A percentile compares a stretch with the other conserved stretches of the same genome.
These are phyloP conservation scores for Apis dorsata DNA, from an alignment of 1,140 invertebrate genomes.

Conservation along the genomic window DNA sequence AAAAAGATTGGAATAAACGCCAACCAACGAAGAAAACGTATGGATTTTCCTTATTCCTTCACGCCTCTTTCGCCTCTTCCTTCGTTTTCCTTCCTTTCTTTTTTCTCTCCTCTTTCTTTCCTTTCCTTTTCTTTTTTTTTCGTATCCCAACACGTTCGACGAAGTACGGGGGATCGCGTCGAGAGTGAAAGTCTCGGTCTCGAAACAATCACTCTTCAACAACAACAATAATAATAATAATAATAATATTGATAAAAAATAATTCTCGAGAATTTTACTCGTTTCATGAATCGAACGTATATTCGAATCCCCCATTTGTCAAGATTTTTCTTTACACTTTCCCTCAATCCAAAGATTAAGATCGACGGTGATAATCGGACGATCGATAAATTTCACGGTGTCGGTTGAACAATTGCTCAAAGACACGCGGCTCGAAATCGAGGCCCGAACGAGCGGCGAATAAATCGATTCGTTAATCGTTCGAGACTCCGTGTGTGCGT, in stretches of 20 bases:
- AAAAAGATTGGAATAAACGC: slow-evolving; percentile 34
- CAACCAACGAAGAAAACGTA: neutral
- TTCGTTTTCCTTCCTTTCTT: neutral
- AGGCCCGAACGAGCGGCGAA: neutral
- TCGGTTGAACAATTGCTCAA: slow-evolving; percentile 15
- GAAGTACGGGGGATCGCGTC: too few species aligned
- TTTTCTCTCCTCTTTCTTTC: too few species aligned
- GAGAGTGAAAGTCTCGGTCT: neutral
- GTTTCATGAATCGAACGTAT: too few species aligned
- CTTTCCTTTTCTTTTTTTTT: too few species aligned
- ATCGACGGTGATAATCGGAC: neutral
- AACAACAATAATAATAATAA: too few species aligned
- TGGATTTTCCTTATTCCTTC: neutral
- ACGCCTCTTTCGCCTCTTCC: neutral
- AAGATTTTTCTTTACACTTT: too few species aligned
- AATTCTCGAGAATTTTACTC: too few species aligned
- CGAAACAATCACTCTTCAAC: too few species aligned
- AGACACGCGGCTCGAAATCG: neutral
- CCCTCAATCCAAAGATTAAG: neutral
- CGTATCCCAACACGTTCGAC: too few species aligned
- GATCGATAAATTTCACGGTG: slow-evolving; percentile 17
- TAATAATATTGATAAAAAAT: too few species aligned
- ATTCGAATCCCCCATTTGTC: too few species aligned
- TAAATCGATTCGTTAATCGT: slow-evolving; percentile 52
- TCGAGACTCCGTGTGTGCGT: slow-evolving; percentile 2